Base-by-base conservation (phyloP, 2,888 invertebrate species). In the Dolichopus griseipennis region DNA sequence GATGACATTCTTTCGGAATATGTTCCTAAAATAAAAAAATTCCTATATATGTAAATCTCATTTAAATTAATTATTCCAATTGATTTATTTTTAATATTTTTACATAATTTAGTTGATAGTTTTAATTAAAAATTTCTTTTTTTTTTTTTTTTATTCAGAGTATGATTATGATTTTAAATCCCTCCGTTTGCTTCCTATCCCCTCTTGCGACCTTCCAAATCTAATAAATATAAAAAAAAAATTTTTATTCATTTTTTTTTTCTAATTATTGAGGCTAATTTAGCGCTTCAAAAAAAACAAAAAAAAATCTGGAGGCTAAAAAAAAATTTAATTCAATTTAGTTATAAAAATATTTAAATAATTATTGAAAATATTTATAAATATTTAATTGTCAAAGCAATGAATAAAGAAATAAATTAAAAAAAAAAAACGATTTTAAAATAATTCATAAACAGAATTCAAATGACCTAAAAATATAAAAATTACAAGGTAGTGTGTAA, bases 1-100 rank as follows among this genome's bases (percentile, higher is more conserved):
- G 6, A 52, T 52, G 18, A 52, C 15, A 52, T 1, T 6, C 2
- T 41, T 41, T 12, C 27, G 27, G 27, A 27, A 27, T 27, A 2
- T 27, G 27, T 27, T 27, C 9, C 9, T 41, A 52, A 18, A 15
- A 18, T 18, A 52, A 9, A 43, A 43, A 52, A 52, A 37, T 37
- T 37, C 8, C 8, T 37, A 37, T 9, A 34, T 43, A 15, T 52
- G 61, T 21, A 63, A 63, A 63, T 27, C 27, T 18, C 12, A 63
- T 63, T 63, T 63, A 63, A 63, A 63, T 63, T 63, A 63, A 63
- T 63, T 63, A 63, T 63, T 63, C 63, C 63, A 63, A 63, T 63
- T 63, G 63, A 63, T 63, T 63, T 63, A 63, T 63, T 63, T 52
- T 52, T 52, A 52, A 52, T 52, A 52, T 52, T 52, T 52, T n/a